These are phyloP conservation scores for Anarsia innoxiella DNA, from an alignment of 2,888 invertebrate genomes.

Conservation along the genomic window DNA sequence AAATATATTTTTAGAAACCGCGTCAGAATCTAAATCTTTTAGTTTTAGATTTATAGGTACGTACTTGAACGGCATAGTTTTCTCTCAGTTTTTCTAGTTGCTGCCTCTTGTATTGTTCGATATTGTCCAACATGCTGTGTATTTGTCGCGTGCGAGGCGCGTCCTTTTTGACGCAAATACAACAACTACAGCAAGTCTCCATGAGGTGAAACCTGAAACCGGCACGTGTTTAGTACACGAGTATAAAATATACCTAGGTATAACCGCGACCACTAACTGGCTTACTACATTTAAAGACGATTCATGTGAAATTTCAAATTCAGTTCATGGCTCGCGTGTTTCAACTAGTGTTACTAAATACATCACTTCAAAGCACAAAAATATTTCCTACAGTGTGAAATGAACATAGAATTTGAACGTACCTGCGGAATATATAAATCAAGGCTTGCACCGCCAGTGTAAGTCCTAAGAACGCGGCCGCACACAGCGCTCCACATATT, in stretches of 20 bases:
- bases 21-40: neutral
- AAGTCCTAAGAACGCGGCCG: conserved; percentile 84
- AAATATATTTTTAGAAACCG: neutral
- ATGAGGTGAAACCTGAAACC: conserved; percentile 79
- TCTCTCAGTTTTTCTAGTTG: conserved; percentile 92
- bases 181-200: conserved; percentile 87
- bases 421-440: conserved; percentile 82
- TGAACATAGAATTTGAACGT: no score
- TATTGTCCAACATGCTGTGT: conserved; percentile 90
- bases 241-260: no score
- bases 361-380: no score
- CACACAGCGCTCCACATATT: conserved; percentile 86
- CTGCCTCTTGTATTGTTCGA: conserved; percentile 91
- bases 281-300: no score
- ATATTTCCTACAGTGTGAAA: no score
- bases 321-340: no score
- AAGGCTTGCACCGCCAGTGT: conserved; percentile 88
- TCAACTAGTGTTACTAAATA: no score
- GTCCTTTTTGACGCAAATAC: conserved; percentile 80
- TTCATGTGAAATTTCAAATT: no score
- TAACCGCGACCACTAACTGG: no score
- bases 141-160: conserved; percentile 89
- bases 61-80: conserved; percentile 92
- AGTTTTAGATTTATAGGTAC: no score
- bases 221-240: no score